Evolutionary conservation across 2,888 invertebrate genomes (phyloP).

Genomic region (Callinectes sapidus): DNA sequence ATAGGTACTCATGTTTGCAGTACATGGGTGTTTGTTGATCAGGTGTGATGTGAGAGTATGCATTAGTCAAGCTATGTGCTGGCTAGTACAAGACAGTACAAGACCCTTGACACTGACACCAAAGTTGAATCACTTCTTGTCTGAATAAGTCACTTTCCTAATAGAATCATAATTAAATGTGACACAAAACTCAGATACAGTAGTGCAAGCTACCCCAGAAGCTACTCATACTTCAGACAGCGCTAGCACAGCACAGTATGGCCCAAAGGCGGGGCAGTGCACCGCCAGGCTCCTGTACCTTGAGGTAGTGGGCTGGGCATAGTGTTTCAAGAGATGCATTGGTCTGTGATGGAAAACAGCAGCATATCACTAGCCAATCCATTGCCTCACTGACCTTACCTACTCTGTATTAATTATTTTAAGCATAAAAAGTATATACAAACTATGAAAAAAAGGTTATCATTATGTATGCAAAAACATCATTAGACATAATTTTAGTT

Average conservation of each 20-base stretch:
- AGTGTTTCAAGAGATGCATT: constrained; percentile 62
- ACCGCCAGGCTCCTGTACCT: constrained; percentile 50
- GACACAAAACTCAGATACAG: neutral
- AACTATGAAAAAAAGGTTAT: neutral
- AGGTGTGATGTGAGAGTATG: neutral
- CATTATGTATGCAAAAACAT: neutral
- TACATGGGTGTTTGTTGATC: neutral
- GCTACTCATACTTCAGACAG: neutral
- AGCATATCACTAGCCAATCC: constrained; percentile 29
- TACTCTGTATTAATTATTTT: too few species aligned
- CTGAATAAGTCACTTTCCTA: neutral
- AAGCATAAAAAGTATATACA: neutral
- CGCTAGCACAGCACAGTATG: neutral
- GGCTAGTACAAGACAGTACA: neutral
- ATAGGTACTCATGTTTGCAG: neutral
- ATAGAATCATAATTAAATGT: neutral
- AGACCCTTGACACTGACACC: neutral
- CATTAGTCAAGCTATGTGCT: neutral
- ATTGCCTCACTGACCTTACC: neutral
- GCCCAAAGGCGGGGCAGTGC: neutral
- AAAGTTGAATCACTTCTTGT: neutral
- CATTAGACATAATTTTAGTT: neutral
- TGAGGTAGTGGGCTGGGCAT: constrained; percentile 43
- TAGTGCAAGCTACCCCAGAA: neutral
- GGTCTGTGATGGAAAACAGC: constrained; percentile 62